Conservation (phyloP, 2,888 invertebrate genomes). For the Oasisia sp. region DNA sequence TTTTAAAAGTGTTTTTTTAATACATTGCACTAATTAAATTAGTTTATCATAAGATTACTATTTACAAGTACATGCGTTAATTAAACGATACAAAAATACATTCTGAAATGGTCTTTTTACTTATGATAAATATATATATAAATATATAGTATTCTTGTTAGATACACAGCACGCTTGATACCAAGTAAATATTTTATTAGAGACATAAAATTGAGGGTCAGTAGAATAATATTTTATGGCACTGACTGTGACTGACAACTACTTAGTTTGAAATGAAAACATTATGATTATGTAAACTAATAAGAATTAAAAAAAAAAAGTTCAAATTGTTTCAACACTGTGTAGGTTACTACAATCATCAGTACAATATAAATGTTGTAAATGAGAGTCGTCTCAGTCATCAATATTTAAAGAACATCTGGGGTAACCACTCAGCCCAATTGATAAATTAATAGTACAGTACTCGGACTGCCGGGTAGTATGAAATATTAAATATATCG, state of each 20-base stretch:
- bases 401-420: no score
- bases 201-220: neutral
- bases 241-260: neutral
- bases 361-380: no score
- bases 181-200: neutral
- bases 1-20: neutral
- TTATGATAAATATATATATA: neutral
- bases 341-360: no score
- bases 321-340: no score
- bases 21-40: neutral
- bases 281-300: neutral
- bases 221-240: neutral
- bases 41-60: neutral
- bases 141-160: neutral
- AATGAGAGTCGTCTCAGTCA: no score
- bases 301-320: neutral
- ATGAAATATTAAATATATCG: no score
- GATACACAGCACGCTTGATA: neutral
- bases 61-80: neutral
- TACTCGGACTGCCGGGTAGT: no score
- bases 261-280: neutral
- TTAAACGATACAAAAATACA: neutral
- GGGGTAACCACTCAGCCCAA: neutral
- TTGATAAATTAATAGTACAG: neutral
- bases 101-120: neutral